A percentile compares a stretch with the other conserved stretches of the same genome.
phyloP scores from a whole-genome alignment of 2,113 vertebrate genomes.

The Canis aureus region DNA sequence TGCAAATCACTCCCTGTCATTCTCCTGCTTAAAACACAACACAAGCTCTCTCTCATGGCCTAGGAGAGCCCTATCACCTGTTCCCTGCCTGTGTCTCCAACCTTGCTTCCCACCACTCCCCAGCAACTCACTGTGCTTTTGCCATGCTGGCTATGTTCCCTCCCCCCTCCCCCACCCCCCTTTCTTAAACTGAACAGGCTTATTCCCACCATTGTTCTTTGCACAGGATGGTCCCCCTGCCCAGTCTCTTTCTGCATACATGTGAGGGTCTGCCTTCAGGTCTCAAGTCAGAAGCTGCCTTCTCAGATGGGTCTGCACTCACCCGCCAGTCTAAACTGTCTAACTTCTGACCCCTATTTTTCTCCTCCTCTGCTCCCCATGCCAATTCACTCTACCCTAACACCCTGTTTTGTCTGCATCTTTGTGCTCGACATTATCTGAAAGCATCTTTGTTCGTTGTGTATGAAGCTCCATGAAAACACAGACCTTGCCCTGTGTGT shows the following conservation, averaged over 20 bases:
- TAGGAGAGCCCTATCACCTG: neutral
- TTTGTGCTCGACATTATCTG: neutral
- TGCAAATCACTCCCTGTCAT: neutral
- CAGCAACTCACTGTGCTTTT: neutral
- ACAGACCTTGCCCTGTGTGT: neutral
- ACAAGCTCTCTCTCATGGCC: neutral
- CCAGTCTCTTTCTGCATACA: neutral
- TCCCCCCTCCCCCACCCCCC: fast-evolving
- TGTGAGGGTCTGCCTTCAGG: neutral
- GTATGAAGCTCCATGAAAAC: neutral
- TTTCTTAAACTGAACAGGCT: neutral
- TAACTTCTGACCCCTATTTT: neutral
- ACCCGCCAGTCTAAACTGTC: neutral
- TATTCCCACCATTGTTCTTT: neutral
- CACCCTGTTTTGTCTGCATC: neutral
- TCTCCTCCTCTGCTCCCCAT: neutral
- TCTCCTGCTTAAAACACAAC: neutral
- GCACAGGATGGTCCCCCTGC: neutral
- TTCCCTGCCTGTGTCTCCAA: neutral
- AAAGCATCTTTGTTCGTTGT: neutral
- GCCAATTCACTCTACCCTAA: neutral
- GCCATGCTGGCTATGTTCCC: no score
- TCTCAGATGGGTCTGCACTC: neutral
- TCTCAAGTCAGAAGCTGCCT: neutral
- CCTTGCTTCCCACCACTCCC: neutral